Conservation (phyloP, 2,888 invertebrate genomes). For the Dioctria rufipes region DNA sequence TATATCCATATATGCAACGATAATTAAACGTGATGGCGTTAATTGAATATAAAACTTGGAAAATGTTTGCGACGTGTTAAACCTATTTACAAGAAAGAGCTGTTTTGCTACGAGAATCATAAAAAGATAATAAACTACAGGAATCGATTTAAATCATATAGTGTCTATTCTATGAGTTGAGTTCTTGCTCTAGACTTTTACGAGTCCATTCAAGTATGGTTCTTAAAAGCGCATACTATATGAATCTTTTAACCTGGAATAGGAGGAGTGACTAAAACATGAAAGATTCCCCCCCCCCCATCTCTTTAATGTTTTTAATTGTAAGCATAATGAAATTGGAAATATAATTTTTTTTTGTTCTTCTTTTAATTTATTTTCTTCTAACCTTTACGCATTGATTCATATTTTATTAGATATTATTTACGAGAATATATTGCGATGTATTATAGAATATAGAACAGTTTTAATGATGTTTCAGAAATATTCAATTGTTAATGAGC, state of each 20-base stretch:
- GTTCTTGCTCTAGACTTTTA: neutral
- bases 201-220: neutral
- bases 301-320: too few relatives aligned
- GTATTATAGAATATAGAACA: too few relatives aligned
- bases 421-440: too few relatives aligned
- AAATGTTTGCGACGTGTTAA: neutral
- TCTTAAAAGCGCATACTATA: neutral
- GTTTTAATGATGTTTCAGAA: too few relatives aligned
- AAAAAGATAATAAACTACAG: neutral
- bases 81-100: neutral
- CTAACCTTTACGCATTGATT: neutral
- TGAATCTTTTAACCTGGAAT: neutral
- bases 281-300: neutral
- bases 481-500: too few relatives aligned
- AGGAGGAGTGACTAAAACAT: neutral
- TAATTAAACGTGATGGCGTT: slow-evolving; percentile 20
- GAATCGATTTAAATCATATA: slow-evolving; percentile 4
- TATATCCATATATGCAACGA: slow-evolving; percentile 5
- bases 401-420: too few relatives aligned
- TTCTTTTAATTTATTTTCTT: neutral
- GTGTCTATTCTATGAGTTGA: neutral
- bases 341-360: too few relatives aligned
- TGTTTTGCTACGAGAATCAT: neutral
- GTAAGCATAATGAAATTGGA: too few relatives aligned
- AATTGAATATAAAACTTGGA: slow-evolving; percentile 23